Base-by-base conservation (phyloP, 2,113 vertebrate species). In the Corapipo altera region DNA sequence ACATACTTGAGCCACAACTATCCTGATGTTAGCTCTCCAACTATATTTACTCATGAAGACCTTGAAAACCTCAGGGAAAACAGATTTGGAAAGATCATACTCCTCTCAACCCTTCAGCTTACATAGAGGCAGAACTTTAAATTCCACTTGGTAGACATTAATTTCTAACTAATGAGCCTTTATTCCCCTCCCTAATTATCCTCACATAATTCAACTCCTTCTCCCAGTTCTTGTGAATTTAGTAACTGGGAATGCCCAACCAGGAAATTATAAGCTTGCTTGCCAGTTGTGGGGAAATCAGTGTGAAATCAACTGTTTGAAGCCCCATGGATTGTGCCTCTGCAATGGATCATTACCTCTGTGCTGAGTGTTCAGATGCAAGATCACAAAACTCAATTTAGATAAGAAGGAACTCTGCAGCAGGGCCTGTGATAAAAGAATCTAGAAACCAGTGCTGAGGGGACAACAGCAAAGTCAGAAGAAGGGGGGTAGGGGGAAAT, bases 341-440 rank as follows among this genome's bases (percentile, higher is more conserved):
- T 88, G 67, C 55, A 59, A 78, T 92, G 72, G 75, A 89, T 91
- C 46, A 11, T 84, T 90, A 94, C 67, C 89, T 79, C 61, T 70
- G 15, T 22, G 58, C 91, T 93, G 64, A 35, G 54, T 7, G 2
- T 91, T 95, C 85, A 89, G 73, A 94, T 86, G 58, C 83, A 86
- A 95, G 95, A 93, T 94, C 89, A 81, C 90, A 95, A 39, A 76
- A 23, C 16, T 75, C 96, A 67, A 81, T 97, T 97, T 95, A 97
- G 96, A 95, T 96, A 95, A 89, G 91, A 96, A 79, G 62, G 76
- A 95, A 73, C 74, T 95, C 90, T 94, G 94, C 77, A 92, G 62
- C 55, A 92, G 87, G 86, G 58, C 41, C 9, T 73, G 39, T 79
- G 96, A 91, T 97, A 96, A 97, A 59, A 95, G 44, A 52, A 84